Evolutionary conservation across 2,113 vertebrate species (phyloP).

Genomic region (Semicossyphus pulcher): DNA sequence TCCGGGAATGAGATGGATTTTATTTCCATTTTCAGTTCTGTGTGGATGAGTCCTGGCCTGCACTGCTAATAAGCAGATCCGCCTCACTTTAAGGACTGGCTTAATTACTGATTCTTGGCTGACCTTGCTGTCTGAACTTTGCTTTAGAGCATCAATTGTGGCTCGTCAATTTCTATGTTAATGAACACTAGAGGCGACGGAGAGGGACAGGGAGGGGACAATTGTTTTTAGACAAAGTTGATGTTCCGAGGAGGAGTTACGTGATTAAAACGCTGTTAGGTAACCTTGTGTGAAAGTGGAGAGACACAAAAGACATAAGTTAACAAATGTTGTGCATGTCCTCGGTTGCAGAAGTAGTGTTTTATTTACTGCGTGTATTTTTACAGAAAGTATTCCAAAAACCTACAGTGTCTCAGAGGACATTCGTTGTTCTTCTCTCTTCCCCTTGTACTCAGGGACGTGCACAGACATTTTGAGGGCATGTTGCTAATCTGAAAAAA

Average conservation of each 20-base stretch:
- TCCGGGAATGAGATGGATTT: conserved; percentile 63
- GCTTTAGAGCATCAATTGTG: conserved; percentile 78
- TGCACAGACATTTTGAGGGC: no score
- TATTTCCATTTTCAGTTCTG: conserved; percentile 72
- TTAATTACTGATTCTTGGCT: conserved; percentile 82
- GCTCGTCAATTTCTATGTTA: conserved; percentile 82
- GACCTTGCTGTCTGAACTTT: conserved; percentile 81
- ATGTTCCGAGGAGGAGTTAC: conserved; percentile 52
- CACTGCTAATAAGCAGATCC: conserved; percentile 67
- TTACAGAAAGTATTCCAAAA: no score
- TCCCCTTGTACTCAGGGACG: no score
- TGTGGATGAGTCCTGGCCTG: conserved; percentile 59
- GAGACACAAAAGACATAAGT: conserved; percentile 13
- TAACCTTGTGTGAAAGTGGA: conserved; percentile 62
- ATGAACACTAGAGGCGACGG: conserved; percentile 74
- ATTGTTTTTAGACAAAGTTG: conserved; percentile 70
- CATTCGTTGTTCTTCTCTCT: no score
- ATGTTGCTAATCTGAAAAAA: no score
- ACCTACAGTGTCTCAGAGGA: no score
- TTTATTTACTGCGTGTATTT: no score
- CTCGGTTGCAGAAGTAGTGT: neutral
- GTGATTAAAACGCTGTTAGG: conserved; percentile 57
- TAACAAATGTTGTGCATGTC: neutral
- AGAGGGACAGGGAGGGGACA: conserved; percentile 52
- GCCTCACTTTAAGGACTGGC: conserved; percentile 69